phyloP scores from a whole-genome alignment of 2,888 invertebrate species.

The Philonicus albiceps region DNA sequence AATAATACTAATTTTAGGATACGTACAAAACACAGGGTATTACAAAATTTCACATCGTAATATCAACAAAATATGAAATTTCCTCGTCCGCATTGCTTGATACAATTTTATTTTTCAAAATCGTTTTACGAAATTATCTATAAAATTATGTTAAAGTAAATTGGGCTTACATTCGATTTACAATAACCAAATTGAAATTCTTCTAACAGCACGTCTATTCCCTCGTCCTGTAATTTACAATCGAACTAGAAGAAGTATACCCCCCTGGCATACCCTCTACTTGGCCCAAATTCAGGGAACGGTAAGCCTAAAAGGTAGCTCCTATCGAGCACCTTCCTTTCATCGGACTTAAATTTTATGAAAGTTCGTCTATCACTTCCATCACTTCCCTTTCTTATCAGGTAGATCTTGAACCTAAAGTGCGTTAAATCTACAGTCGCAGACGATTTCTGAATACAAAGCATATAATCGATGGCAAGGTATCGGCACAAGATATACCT shows the following conservation, averaged over 20 bases:
- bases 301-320: not conserved
- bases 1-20: not conserved
- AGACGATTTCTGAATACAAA: conserved; percentile 38
- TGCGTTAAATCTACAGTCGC: conserved; percentile 17
- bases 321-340: not conserved
- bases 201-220: not conserved
- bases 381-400: conserved; percentile 25
- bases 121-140: not conserved
- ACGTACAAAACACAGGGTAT: not conserved
- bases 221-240: not conserved
- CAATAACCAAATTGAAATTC: not conserved
- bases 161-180: not conserved
- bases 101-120: not conserved
- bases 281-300: not conserved
- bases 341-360: not conserved
- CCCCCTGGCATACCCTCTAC: not conserved
- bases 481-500: not conserved
- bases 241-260: not conserved
- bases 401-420: conserved; percentile 18
- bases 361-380: not conserved
- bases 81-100: not conserved
- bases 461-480: conserved; percentile 23
- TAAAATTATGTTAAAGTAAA: not conserved
- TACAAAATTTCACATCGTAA: not conserved
- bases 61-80: not conserved